A percentile compares a stretch with the other conserved stretches of the same genome.
These are phyloP conservation scores for Tinamus major DNA, from an alignment of 2,797 vertebrate genomes.

Conservation along the genomic window DNA sequence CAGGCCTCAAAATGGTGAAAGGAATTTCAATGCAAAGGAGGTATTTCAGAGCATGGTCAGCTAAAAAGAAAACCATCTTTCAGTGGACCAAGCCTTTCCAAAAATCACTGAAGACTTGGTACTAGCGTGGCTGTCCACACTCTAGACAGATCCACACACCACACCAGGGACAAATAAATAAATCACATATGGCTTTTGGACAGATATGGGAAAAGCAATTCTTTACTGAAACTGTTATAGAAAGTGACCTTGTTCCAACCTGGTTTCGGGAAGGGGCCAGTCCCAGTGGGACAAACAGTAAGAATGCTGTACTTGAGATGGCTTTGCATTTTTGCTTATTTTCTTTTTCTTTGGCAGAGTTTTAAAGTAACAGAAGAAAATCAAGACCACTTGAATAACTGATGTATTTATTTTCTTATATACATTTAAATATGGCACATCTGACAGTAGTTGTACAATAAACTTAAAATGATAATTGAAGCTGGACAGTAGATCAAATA, in stretches of 20 bases:
- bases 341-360: not conserved
- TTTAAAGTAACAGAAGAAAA: slow-evolving; percentile 27
- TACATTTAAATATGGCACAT: slow-evolving; percentile 82
- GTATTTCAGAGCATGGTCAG: not conserved
- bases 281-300: not conserved
- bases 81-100: not conserved
- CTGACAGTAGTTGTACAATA: slow-evolving; percentile 74
- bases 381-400: slow-evolving; percentile 58
- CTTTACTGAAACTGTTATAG: not conserved
- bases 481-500: slow-evolving; percentile 74
- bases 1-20: not conserved
- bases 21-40: not conserved
- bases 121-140: not conserved
- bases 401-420: slow-evolving; percentile 81
- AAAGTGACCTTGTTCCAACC: not conserved
- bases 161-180: slow-evolving; percentile 42
- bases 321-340: not conserved
- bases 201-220: not conserved
- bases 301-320: not conserved
- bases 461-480: slow-evolving; percentile 68
- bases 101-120: not conserved
- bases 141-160: not conserved
- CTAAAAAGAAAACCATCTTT: not conserved
- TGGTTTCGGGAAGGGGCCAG: slow-evolving; percentile 1
- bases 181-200: not conserved